phyloP scores from a whole-genome alignment of 2,797 vertebrate genomes.

The Pseudocheirus occidentalis region DNA sequence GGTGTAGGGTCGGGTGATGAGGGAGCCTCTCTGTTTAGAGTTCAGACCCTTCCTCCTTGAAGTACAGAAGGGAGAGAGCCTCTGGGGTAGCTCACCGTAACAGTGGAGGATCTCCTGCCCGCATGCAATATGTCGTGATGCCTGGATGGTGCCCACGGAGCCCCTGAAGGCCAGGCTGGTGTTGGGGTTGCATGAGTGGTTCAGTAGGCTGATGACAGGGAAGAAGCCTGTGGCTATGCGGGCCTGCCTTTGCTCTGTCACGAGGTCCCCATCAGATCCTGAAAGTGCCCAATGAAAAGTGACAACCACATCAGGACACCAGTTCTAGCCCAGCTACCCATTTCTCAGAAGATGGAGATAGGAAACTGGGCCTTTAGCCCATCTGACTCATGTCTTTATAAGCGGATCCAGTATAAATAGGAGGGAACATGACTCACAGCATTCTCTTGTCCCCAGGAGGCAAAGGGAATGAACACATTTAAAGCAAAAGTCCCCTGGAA shows the following conservation, averaged over 20 bases:
- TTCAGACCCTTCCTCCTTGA: background rate
- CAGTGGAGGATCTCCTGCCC: constrained; percentile 95
- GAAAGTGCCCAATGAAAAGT: constrained; percentile 47
- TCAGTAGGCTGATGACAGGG: constrained; percentile 93
- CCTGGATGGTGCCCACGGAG: constrained; percentile 86
- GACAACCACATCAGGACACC: constrained; percentile 61
- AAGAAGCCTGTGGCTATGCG: constrained; percentile 94
- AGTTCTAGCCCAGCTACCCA: constrained; percentile 22
- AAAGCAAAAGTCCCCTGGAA: constrained; percentile 25
- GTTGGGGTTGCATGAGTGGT: constrained; percentile 96
- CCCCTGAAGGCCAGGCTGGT: constrained; percentile 89
- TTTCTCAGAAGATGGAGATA: constrained; percentile 51
- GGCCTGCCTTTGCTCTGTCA: constrained; percentile 87
- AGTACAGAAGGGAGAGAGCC: constrained; percentile 8
- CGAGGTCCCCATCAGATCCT: constrained; percentile 83
- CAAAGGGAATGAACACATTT: constrained; percentile 42
- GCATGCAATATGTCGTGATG: constrained; percentile 84
- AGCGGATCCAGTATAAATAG: constrained; percentile 51
- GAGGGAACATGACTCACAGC: constrained; percentile 62
- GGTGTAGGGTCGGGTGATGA: background rate
- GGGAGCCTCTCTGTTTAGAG: background rate
- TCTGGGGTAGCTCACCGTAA: constrained; percentile 88
- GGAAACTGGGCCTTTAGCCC: constrained; percentile 42
- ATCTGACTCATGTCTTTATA: constrained; percentile 61
- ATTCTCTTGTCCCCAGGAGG: constrained; percentile 57